Conservation (phyloP, 2,113 vertebrate genomes). For the Labrus mixtus region DNA sequence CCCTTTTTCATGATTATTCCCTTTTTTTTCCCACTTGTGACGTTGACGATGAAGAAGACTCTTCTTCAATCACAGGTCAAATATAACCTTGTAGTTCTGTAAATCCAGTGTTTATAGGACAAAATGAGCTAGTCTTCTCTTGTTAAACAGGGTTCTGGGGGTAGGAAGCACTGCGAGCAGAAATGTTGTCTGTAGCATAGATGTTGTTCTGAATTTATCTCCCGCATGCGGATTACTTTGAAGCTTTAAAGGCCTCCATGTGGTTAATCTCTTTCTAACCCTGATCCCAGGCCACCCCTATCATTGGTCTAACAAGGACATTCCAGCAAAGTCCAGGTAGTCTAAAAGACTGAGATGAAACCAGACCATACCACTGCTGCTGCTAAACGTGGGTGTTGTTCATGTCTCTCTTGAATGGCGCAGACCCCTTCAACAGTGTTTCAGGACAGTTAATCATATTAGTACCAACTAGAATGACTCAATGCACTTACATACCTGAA, state of each 20-base stretch:
- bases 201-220: slow-evolving; percentile 61
- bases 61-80: neutral
- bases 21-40: slow-evolving; percentile 22
- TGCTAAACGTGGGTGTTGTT: slow-evolving; percentile 28
- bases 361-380: slow-evolving; percentile 48
- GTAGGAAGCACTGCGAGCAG: slow-evolving; percentile 7
- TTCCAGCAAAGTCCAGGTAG: slow-evolving; percentile 60
- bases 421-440: slow-evolving; percentile 26
- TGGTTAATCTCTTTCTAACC: slow-evolving; percentile 80
- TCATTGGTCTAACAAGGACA: slow-evolving; percentile 34
- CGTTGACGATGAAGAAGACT: slow-evolving; percentile 7
- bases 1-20: slow-evolving; percentile 90
- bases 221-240: slow-evolving; percentile 69
- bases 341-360: slow-evolving; percentile 4
- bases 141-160: neutral
- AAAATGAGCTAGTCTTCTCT: neutral
- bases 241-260: slow-evolving; percentile 72
- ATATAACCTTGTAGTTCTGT: neutral
- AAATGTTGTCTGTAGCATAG: slow-evolving; percentile 7
- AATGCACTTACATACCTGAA: slow-evolving; percentile 44
- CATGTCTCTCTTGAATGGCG: neutral
- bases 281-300: slow-evolving; percentile 65
- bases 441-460: slow-evolving; percentile 41
- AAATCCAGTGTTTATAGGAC: slow-evolving; percentile 5
- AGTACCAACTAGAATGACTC: slow-evolving; percentile 22